Evolutionary conservation across 2,113 vertebrate species (phyloP), one percentile per base, ranked within the genome.

Genomic region (Heterocephalus glaber): DNA sequence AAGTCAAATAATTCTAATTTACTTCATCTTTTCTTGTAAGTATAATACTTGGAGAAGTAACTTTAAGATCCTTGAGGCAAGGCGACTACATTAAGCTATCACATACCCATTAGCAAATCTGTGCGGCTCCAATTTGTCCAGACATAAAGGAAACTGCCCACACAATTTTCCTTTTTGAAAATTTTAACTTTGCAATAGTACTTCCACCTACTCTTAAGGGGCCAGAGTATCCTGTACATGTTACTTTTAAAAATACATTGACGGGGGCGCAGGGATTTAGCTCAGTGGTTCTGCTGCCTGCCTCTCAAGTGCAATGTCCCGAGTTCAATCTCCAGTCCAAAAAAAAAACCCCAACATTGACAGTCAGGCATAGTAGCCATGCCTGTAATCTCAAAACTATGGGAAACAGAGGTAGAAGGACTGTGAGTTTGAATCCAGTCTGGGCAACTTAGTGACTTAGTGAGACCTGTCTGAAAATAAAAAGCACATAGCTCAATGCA

Each of bases 141-240:
- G 60, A 70, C 77, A 72, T 56, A 95, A 92, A 90, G 85, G 49
- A 94, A 94, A 66, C 90, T 90, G 54, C 90, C 92, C 84, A 96
- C 60, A 82, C 26, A 95, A 81, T 94, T 93, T 88, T 88, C 92
- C 82, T 88, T 92, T 92, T 92, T 92, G 95, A 94, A 97, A 98
- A 92, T 89, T 88, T 94, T 77, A 97, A 76, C 52, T 95, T 82
- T 58, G 44, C 28, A 72, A 41, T 54, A 89, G 86, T 63, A 80
- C 60, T 86, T 89, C 77, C 47, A 90, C 86, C 82, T 44, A 83
- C 86, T 94, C 68, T 38, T 63, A 80, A 87, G 30, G 44, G 76
- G 19, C 80, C 77, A 35, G 35, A 77, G 11, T 92, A 82, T 90
- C 38, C 60, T 83, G 35, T 20, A 58, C 3, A 49, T 68, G 44